phyloP scores from a whole-genome alignment of 2,797 vertebrate genomes.

The Ateles fusciceps region DNA sequence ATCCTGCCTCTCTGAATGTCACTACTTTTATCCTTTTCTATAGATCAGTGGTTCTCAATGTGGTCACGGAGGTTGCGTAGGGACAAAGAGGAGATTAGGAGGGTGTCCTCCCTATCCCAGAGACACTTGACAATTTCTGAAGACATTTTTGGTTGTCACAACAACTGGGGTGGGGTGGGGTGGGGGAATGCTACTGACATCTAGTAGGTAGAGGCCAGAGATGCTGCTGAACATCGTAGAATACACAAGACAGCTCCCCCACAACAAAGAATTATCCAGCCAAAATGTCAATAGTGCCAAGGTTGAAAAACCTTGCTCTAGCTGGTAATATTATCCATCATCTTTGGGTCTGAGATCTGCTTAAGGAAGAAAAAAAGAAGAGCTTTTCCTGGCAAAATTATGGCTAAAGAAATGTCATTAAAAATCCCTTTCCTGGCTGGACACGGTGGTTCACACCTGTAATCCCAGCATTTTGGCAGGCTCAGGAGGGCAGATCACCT shows the following conservation, averaged over 20 bases:
- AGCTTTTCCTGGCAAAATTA: conserved; percentile 32
- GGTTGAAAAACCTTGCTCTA: not conserved
- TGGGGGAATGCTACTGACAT: not conserved
- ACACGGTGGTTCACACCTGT: not conserved
- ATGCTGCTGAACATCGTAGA: not conserved
- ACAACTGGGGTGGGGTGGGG: not conserved
- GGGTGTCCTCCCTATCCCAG: not conserved
- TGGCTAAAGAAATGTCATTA: not conserved
- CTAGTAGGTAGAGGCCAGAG: not conserved
- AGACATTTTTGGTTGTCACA: not conserved
- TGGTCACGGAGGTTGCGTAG: not conserved
- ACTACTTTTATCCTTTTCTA: not conserved
- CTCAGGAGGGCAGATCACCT: not conserved
- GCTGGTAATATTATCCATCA: not conserved
- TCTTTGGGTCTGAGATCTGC: not conserved
- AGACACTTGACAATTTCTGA: not conserved
- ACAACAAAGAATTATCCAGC: not conserved
- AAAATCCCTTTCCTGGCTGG: not conserved
- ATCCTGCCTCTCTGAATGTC: not conserved
- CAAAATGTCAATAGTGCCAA: not conserved
- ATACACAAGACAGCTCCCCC: not conserved
- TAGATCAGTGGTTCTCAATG: not conserved
- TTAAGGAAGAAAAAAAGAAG: not conserved
- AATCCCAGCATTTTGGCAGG: not conserved
- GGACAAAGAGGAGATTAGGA: not conserved